These are phyloP conservation scores for Sphaerodactylus townsendi DNA, from an alignment of 2,113 vertebrate species.

Conservation along the genomic window DNA sequence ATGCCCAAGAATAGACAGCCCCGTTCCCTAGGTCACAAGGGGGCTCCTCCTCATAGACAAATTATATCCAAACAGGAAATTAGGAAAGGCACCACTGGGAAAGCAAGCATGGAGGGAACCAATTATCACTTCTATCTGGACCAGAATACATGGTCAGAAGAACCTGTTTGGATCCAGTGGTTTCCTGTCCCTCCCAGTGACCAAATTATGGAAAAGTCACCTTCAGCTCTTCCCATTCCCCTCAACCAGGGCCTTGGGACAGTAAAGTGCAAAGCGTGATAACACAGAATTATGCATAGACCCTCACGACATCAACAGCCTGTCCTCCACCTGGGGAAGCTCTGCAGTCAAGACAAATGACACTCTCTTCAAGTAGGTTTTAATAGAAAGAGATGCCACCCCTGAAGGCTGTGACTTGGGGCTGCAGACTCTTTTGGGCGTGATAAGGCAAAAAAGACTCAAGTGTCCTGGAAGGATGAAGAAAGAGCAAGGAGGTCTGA, in stretches of 20 bases:
- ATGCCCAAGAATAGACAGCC: background rate
- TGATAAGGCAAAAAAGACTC: conserved; percentile 66
- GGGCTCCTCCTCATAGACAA: background rate
- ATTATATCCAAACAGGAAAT: background rate
- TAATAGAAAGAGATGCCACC: conserved; percentile 15
- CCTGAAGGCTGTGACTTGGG: conserved; percentile 19
- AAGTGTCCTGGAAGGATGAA: conserved; percentile 57
- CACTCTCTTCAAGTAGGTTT: conserved; percentile 55
- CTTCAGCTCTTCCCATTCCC: background rate
- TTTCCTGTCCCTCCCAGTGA: background rate
- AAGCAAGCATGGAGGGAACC: background rate
- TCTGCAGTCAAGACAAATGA: background rate
- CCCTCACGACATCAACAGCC: fast-evolving
- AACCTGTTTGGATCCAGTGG: background rate
- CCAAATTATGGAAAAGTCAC: background rate
- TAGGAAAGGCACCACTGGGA: conserved; percentile 15
- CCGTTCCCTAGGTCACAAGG: background rate
- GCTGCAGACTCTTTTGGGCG: conserved; percentile 42
- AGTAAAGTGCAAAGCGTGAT: conserved; percentile 20
- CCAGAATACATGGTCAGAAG: background rate
- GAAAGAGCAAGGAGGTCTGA: conserved; percentile 51
- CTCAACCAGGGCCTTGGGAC: fast-evolving
- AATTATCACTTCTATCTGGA: background rate
- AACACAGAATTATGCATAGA: background rate
- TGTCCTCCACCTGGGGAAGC: background rate